Evolutionary conservation across 2,113 vertebrate species (phyloP), one percentile per base, ranked within the genome.

Genomic region (Ciconia stormi): DNA sequence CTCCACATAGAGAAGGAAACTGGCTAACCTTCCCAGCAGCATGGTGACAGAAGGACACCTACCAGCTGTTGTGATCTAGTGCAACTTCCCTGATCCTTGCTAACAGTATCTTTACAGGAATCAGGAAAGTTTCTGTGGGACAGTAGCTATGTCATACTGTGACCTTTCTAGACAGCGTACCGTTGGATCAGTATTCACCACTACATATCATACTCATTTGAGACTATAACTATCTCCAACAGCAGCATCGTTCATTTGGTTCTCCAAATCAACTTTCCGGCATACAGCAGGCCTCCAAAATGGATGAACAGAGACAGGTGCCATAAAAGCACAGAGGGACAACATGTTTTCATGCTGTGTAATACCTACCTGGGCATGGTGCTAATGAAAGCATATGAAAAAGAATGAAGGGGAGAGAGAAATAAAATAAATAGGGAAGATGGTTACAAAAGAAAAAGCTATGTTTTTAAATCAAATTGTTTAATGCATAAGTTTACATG

Each of bases 351-450:
- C 97, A 97, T 98, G 98, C 98, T 58, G 3, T 78, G 82, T 67
- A 58, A 97, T 98, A 98, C 98, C 98, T 98, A 99, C 98, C 98
- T 98, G 98, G 98, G 98, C 97, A 99, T 95, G 96, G 98, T 98
- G 93, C 98, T 99, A 98, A 79, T 67, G 98, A 96, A 94, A 97
- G 98, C 98, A 85, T 95, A 98, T 90, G 95, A 90, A 97, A 95
- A 96, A 87, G 81, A 94, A 92, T 95, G 93, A 94, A 96, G 59
- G 81, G 63, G 69, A 97, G 90, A 97, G 95, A 98, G 83, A 97
- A 96, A 97, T 95, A 96, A 97, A 95, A 98, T 82, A 96, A 91
- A 93, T 30, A 96, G 83, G 88, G 93, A 87, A 97, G 89, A 95
- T 91, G 95, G 93, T 98, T 98, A 98, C 89, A 56, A 78, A 97